Conservation (phyloP, 2,113 vertebrate species). For the Saguinus midas region DNA sequence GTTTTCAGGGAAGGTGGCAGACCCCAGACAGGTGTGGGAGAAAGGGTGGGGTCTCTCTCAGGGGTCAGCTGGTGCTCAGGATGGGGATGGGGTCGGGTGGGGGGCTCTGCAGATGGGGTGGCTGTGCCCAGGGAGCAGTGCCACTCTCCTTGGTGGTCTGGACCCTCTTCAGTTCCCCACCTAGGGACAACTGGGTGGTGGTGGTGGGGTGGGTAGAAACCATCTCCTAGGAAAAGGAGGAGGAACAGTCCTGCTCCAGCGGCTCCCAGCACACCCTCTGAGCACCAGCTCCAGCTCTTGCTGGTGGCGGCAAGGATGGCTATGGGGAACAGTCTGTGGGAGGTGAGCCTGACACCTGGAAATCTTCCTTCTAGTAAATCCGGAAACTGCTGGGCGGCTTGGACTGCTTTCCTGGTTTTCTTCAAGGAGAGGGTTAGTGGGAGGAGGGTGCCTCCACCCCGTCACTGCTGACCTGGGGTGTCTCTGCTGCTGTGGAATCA, state of each 20-base stretch:
- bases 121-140: not conserved
- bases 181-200: not conserved
- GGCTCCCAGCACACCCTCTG: too few relatives aligned
- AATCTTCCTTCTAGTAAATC: slow-evolving; percentile 38
- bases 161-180: not conserved
- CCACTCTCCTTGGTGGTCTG: not conserved
- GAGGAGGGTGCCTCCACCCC: not conserved
- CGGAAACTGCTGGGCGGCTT: not conserved
- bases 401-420: not conserved
- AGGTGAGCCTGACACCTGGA: not conserved
- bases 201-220: too few relatives aligned
- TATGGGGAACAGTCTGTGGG: not conserved
- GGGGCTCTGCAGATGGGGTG: not conserved
- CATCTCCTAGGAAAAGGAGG: not conserved
- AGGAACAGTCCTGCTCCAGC: not conserved
- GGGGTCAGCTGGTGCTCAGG: not conserved
- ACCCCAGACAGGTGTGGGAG: not conserved
- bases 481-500: not conserved
- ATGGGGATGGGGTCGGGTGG: not conserved
- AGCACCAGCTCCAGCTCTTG: not conserved
- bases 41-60: not conserved
- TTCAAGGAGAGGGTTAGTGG: not conserved
- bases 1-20: not conserved
- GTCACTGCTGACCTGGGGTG: not conserved
- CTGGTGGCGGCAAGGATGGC: not conserved